Evolutionary conservation across 2,113 vertebrate genomes (phyloP).

Genomic region (Connochaetes taurinus): DNA sequence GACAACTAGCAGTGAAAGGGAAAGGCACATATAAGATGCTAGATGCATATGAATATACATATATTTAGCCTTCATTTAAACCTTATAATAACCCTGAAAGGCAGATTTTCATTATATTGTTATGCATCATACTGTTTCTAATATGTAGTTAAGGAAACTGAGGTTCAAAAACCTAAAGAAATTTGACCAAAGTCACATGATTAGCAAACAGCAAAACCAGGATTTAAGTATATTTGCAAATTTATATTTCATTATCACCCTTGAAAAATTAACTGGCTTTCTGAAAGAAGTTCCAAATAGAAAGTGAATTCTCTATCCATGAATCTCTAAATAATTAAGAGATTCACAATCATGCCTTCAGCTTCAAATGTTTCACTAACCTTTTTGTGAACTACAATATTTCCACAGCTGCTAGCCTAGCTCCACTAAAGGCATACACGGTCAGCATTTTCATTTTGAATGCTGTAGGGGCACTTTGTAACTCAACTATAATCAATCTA

Average conservation of each 20-base stretch:
- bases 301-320: background rate
- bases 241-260: background rate
- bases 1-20: background rate
- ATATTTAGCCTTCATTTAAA: background rate
- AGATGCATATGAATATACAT: background rate
- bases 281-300: background rate
- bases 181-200: background rate
- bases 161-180: background rate
- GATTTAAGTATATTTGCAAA: constrained; percentile 3
- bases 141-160: background rate
- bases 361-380: background rate
- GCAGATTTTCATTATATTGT: background rate
- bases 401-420: constrained; percentile 20
- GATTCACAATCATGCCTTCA: constrained; percentile 13
- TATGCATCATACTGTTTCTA: background rate
- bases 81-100: background rate
- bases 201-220: background rate
- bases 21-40: background rate
- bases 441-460: constrained; percentile 58
- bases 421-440: background rate
- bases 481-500: constrained; percentile 56
- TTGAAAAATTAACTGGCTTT: background rate
- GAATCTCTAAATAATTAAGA: constrained; percentile 6
- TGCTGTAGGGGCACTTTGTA: constrained; percentile 8
- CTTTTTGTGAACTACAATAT: background rate